These are phyloP conservation scores for Glaucopsyche alexis DNA, from an alignment of 2,888 invertebrate species.

Conservation along the genomic window DNA sequence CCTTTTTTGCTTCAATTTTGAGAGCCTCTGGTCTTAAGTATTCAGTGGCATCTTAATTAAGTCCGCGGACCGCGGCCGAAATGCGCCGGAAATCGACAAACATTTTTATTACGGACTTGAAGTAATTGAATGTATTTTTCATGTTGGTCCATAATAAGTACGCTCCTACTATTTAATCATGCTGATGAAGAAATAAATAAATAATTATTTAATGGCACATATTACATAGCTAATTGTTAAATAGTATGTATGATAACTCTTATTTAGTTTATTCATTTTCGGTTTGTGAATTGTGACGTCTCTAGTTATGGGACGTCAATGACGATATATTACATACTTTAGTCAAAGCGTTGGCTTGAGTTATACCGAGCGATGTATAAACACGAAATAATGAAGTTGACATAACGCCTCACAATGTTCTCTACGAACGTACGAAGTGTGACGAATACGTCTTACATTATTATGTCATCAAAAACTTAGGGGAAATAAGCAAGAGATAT, in stretches of 20 bases:
- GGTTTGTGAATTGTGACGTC: background rate
- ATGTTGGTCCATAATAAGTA: background rate
- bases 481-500: no score
- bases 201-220: background rate
- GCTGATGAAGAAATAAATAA: slow-evolving; percentile 2
- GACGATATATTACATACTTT: background rate
- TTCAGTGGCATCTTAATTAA: slow-evolving; percentile 22
- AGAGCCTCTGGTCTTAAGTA: slow-evolving; percentile 1
- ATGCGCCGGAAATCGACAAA: slow-evolving; percentile 21
- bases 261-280: background rate
- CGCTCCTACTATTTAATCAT: background rate
- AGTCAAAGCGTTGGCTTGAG: background rate
- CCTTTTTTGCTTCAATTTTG: background rate
- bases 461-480: background rate
- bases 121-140: slow-evolving; percentile 20
- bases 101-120: slow-evolving; percentile 5
- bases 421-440: background rate
- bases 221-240: background rate
- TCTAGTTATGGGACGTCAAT: background rate
- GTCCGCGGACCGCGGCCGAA: slow-evolving; percentile 1
- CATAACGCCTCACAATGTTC: slow-evolving; percentile 3
- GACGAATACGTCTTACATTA: background rate
- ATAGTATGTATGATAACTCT: background rate
- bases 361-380: background rate
- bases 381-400: slow-evolving; percentile 9